Percentiles rank a stretch among this genome's conserved stretches.
These are phyloP conservation scores for Nannoperca australis DNA, from an alignment of 2,797 vertebrate genomes.

Conservation along the genomic window DNA sequence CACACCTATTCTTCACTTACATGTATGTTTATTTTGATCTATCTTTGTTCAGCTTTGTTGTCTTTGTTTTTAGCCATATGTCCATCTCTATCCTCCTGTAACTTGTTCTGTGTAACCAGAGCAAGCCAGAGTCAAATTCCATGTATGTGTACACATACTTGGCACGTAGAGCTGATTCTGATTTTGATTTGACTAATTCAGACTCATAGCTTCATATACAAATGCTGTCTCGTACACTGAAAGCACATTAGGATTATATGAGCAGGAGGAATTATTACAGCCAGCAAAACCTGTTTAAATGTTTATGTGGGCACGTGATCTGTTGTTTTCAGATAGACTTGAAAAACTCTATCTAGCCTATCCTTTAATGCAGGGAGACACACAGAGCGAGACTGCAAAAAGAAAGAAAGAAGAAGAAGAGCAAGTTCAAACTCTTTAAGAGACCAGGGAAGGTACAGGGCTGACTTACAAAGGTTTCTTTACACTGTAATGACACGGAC, in stretches of 20 bases:
- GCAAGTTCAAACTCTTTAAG: slow-evolving; percentile 29
- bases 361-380: slow-evolving; percentile 3
- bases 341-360: neutral
- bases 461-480: slow-evolving; percentile 68
- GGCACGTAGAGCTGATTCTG: neutral
- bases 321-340: neutral
- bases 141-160: neutral
- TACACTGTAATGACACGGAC: slow-evolving; percentile 74
- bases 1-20: neutral
- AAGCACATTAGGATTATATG: neutral
- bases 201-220: neutral
- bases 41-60: neutral
- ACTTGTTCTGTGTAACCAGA: neutral
- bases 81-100: neutral
- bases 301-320: neutral
- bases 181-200: neutral
- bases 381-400: neutral
- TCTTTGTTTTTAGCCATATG: neutral
- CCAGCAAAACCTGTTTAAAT: slow-evolving; percentile 1
- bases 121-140: neutral
- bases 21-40: neutral
- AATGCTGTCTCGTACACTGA: neutral
- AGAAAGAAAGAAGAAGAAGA: slow-evolving; percentile 4
- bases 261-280: neutral
- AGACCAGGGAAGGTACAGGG: slow-evolving; percentile 40